Evolutionary conservation across 2,888 invertebrate species (phyloP).

Genomic region (Acleris emargana): DNA sequence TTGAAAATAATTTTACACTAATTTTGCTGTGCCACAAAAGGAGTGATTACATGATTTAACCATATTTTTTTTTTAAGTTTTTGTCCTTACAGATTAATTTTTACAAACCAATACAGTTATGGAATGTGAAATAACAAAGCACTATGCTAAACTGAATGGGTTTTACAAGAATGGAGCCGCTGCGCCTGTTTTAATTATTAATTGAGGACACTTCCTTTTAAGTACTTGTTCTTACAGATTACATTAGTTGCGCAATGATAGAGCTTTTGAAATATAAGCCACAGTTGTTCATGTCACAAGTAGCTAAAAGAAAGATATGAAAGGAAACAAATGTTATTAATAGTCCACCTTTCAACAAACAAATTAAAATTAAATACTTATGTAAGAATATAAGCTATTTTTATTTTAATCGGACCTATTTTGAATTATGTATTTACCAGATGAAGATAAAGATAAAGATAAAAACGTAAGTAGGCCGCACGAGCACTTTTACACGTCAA

Average conservation of each 20-base stretch:
- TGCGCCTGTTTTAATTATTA: slow-evolving; percentile 29
- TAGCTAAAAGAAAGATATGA: neutral
- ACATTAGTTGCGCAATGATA: slow-evolving; percentile 19
- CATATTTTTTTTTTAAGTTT: neutral
- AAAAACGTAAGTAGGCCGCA: too few species aligned
- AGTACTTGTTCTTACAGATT: slow-evolving; percentile 9
- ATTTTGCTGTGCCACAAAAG: too few species aligned
- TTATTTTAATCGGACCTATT: too few species aligned
- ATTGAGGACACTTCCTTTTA: slow-evolving; percentile 36
- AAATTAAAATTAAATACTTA: too few species aligned
- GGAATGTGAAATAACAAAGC: slow-evolving; percentile 1
- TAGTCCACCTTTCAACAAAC: too few species aligned
- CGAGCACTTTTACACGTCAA: too few species aligned
- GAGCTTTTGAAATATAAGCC: slow-evolving; percentile 22
- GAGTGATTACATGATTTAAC: too few species aligned
- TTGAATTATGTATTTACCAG: too few species aligned
- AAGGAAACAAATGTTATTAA: neutral
- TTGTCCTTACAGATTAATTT: neutral
- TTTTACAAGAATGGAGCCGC: slow-evolving; percentile 15
- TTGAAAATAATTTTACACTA: too few species aligned
- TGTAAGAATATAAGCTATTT: too few species aligned
- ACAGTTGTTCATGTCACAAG: neutral
- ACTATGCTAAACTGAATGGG: slow-evolving; percentile 13
- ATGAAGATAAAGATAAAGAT: too few species aligned
- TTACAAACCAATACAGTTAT: neutral